Evolutionary conservation across 2,888 invertebrate genomes (phyloP), one percentile per base, ranked within the genome.

Genomic region (Orthosia gracilis): DNA sequence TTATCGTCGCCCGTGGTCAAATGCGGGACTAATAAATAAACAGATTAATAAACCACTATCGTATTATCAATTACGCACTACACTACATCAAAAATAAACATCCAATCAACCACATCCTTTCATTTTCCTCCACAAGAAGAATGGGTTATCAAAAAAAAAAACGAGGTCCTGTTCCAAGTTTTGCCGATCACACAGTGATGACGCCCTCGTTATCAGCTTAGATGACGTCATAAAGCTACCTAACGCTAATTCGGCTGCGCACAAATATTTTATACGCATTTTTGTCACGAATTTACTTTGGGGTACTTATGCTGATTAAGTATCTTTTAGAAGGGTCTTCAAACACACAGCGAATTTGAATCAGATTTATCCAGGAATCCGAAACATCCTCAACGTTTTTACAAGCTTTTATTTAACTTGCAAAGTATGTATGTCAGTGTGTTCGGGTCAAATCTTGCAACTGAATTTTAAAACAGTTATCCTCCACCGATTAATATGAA

Each of bases 221-320:
- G 12, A 50, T 83, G 76, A 82, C 76, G 74, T 80, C 82, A 84
- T 23, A 12, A 15, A n/a, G 23, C 57, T 68, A 68, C 72, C 55
- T 52, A 65, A 49, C 15, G 21, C 40, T 78, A 76, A 80, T 77
- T 65, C 31, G n/a, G 12, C 40, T 18, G 49, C 49, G 21, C 59
- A 52, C 17, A 57, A 65, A 62, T 21, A 54, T 62, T 55, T 57
- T 49, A 52, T 47, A 57, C 26, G 31, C 18, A 71, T 45, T 71
- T 70, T 61, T 45, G 40, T 69, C 47, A 49, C 40, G 18, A 76
- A 54, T 50, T 71, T 77, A 52, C 50, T 23, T 50, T 23, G 7
- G 18, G 4, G 1, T 45, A 26, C 40, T 69, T 58, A 76, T 69
- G 62, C 57, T 31, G 17, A 57, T 62, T 13, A 55, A 45, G 15